Evolutionary conservation across 2,797 vertebrate species (phyloP), one percentile per base, ranked within the genome.

Genomic region (Propithecus perrieri): DNA sequence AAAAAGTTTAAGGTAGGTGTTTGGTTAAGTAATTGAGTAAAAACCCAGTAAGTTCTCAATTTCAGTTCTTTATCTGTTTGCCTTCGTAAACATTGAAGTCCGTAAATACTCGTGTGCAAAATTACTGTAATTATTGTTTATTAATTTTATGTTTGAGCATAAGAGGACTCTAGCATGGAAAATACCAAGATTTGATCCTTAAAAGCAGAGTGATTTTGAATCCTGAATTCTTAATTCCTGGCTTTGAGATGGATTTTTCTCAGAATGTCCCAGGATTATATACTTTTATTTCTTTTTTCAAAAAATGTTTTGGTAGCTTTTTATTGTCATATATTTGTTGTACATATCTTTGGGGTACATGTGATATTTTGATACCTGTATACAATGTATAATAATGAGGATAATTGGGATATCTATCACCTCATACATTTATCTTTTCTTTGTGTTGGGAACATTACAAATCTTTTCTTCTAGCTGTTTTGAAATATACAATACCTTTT

Each of bases 1-100:
- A 99, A 99, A 99, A 99, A 99, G 97, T 99, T 99, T 98, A 99
- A 99, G 99, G 99, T 99, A 98, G 85, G 99, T 98, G 1, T 71
- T 90, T 94, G 86, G 17, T 93, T 91, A 79, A 65, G 28, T 74
- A 71, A 48, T 79, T 76, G 69, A 90, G 41, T 89, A 30, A 93
- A 95, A 96, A 48, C 30, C 14, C 10, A 74, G 20, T 80, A 79
- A 91, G 5, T 65, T 10, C 24, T 7, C 1, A 17, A 4, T 89
- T 93, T 81, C 7, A 75, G 24, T 83, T 91, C 22, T 95, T 67
- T 85, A 57, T 74, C 30, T 69, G 10, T 86, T 86, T 69, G 43
- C 83, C 50, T 96, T 84, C 28, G 20, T 89, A 96, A 91, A 67
- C 10, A 71, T 2, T 71, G 38, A 90, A 89, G 24, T 88, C 22